These are phyloP conservation scores for Cantharis rustica DNA, from an alignment of 2,888 invertebrate genomes.

Conservation along the genomic window DNA sequence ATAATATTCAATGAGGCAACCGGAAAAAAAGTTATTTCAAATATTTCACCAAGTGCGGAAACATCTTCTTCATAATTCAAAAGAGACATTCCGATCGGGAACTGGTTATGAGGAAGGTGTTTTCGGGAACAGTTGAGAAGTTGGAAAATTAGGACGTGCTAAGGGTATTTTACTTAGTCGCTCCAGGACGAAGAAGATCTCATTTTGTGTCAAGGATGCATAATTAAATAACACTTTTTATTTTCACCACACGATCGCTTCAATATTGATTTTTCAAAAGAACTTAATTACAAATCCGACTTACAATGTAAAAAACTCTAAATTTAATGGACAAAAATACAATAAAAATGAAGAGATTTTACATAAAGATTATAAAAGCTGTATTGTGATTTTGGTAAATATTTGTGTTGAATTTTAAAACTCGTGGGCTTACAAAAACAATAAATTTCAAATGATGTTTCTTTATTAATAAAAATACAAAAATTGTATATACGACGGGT, in stretches of 20 bases:
- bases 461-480: background rate
- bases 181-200: background rate
- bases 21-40: slow-evolving; percentile 41
- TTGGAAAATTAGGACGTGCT: slow-evolving; percentile 22
- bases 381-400: background rate
- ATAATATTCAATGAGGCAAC: slow-evolving; percentile 40
- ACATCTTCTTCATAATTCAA: slow-evolving; percentile 37
- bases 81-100: slow-evolving; percentile 35
- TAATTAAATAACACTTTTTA: background rate
- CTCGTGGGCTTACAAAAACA: background rate
- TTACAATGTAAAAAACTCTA: background rate
- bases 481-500: background rate
- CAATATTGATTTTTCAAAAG: background rate
- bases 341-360: background rate
- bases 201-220: slow-evolving; percentile 16
- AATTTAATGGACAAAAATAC: background rate
- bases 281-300: background rate
- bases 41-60: slow-evolving; percentile 38
- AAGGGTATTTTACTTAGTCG: slow-evolving; percentile 6
- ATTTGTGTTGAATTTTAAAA: background rate
- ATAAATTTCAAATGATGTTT: background rate
- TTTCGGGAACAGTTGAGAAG: slow-evolving; percentile 19
- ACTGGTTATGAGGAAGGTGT: slow-evolving; percentile 22
- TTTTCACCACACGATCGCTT: background rate
- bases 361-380: background rate